These are phyloP conservation scores for Python bivittatus DNA, from an alignment of 2,113 vertebrate genomes.

Conservation along the genomic window DNA sequence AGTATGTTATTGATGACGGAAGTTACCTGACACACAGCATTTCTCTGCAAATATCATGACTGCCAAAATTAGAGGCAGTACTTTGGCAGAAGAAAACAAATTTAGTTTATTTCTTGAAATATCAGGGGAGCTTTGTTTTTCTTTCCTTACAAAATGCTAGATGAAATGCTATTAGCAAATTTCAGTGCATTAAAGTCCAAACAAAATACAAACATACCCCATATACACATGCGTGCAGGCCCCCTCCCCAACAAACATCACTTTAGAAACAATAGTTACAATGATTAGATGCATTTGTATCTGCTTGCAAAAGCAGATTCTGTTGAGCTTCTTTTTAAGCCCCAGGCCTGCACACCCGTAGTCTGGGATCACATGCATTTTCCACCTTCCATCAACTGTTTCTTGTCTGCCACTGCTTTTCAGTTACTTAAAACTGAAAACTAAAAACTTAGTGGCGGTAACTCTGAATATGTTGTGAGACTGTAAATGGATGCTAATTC, in stretches of 20 bases:
- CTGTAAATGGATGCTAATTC: too few species aligned
- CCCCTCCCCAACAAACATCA: too few species aligned
- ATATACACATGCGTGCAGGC: not conserved
- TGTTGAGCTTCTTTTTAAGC: not conserved
- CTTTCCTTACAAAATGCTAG: not conserved
- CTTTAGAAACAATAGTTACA: not conserved
- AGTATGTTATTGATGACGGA: constrained; percentile 38
- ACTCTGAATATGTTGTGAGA: too few species aligned
- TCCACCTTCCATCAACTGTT: too few species aligned
- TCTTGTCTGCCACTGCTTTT: too few species aligned
- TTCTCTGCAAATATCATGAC: constrained; percentile 45
- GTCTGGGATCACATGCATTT: too few species aligned
- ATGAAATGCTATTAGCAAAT: not conserved
- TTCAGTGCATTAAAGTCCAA: not conserved
- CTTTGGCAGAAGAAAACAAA: constrained; percentile 20
- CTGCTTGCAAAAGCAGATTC: not conserved
- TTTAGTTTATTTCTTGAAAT: rapidly evolving
- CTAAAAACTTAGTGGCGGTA: too few species aligned
- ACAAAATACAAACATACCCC: not conserved
- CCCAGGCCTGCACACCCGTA: too few species aligned
- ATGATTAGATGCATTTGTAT: not conserved
- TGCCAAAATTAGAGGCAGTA: constrained; percentile 32
- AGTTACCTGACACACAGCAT: constrained; percentile 43
- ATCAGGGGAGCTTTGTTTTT: not conserved
- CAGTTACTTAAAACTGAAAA: too few species aligned